Evolutionary conservation across 2,888 invertebrate species (phyloP).

Genomic region (Nymphalis urticae): DNA sequence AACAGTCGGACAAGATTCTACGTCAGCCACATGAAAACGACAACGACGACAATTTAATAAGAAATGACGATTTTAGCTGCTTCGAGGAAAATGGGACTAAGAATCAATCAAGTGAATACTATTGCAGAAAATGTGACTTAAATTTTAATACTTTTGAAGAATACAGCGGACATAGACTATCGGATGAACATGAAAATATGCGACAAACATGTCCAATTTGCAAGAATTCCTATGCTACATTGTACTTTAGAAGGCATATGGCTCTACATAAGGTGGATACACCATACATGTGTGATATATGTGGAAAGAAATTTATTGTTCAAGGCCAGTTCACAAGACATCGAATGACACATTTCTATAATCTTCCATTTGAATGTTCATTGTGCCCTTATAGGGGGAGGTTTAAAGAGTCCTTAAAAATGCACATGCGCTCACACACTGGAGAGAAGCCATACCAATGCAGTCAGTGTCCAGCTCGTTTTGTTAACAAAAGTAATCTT

Average conservation of each 20-base stretch:
- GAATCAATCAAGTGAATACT: slow-evolving; percentile 41
- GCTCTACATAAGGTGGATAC: slow-evolving; percentile 52
- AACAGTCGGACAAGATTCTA: slow-evolving; percentile 55
- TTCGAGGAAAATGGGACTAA: slow-evolving; percentile 37
- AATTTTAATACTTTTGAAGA: slow-evolving; percentile 57
- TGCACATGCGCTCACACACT: slow-evolving; percentile 73
- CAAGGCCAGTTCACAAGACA: slow-evolving; percentile 63
- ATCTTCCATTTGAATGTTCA: slow-evolving; percentile 65
- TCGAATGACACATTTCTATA: slow-evolving; percentile 64
- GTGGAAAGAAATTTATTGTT: slow-evolving; percentile 64
- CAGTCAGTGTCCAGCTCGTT: slow-evolving; percentile 61
- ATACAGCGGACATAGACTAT: slow-evolving; percentile 58
- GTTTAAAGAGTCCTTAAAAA: slow-evolving; percentile 64
- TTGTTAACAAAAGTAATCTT: slow-evolving; percentile 70
- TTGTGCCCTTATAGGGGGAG: slow-evolving; percentile 70
- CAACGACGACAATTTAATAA: slow-evolving; percentile 23
- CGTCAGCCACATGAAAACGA: slow-evolving; percentile 44
- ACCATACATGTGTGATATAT: slow-evolving; percentile 67
- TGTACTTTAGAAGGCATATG: slow-evolving; percentile 64
- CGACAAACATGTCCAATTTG: slow-evolving; percentile 60
- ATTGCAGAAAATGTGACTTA: slow-evolving; percentile 60
- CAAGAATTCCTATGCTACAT: slow-evolving; percentile 57
- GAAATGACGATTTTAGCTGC: slow-evolving; percentile 29
- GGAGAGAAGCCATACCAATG: slow-evolving; percentile 73
- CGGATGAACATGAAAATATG: slow-evolving; percentile 63